Conservation (phyloP, 1,140 invertebrate genomes). For the Gryon sp. region DNA sequence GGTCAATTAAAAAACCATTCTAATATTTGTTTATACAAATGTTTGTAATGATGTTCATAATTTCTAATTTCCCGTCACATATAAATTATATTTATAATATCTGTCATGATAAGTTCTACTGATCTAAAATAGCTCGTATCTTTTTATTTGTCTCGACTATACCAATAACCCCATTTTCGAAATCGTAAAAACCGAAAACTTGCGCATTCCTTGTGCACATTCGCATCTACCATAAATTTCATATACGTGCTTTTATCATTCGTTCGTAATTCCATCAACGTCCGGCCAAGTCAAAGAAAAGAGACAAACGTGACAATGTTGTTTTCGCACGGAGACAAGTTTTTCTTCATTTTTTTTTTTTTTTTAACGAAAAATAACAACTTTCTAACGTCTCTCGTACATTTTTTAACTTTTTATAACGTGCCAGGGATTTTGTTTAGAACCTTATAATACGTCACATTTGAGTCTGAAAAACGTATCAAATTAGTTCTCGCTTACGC, state of each 20-base stretch:
- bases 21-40: too few species aligned
- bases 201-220: too few species aligned
- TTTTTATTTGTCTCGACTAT: not conserved
- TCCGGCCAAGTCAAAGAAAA: slow-evolving; percentile 38
- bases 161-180: slow-evolving; percentile 35
- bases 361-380: slow-evolving; percentile 31
- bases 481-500: slow-evolving; percentile 44
- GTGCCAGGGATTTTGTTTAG: slow-evolving; percentile 33
- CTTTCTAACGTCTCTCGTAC: slow-evolving; percentile 54
- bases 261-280: slow-evolving; percentile 56
- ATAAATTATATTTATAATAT: too few species aligned
- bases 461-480: slow-evolving; percentile 51
- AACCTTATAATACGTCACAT: slow-evolving; percentile 36
- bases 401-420: too few species aligned
- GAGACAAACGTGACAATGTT: slow-evolving; percentile 45
- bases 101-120: too few species aligned
- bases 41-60: too few species aligned
- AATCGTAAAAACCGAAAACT: slow-evolving; percentile 29
- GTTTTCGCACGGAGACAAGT: slow-evolving; percentile 12
- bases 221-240: slow-evolving; percentile 2
- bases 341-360: too few species aligned
- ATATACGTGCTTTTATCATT: slow-evolving; percentile 10
- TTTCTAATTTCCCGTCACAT: too few species aligned
- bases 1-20: too few species aligned
- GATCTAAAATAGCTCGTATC: too few species aligned